Percentiles rank a stretch among this genome's conserved stretches.
Conservation (phyloP, 2,797 vertebrate species). For the Oreochromis grahami region DNA sequence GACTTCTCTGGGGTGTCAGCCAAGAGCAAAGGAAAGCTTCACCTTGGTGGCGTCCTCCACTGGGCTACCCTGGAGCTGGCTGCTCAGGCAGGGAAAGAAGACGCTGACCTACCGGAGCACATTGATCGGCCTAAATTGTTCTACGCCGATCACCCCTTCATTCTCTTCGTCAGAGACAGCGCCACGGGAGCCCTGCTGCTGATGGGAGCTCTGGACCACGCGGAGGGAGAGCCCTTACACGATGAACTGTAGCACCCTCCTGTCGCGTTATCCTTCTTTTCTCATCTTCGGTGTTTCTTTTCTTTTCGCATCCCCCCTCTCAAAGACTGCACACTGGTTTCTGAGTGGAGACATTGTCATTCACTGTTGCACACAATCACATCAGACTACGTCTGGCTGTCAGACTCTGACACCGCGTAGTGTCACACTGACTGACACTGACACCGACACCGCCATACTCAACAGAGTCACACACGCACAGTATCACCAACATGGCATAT, state of each 20-base stretch:
- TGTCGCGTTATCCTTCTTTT: not conserved
- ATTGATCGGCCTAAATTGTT: conserved; percentile 58
- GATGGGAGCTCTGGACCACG: conserved; percentile 67
- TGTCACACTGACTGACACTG: conserved; percentile 53
- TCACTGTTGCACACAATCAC: conserved; percentile 50
- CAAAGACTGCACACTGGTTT: conserved; percentile 22
- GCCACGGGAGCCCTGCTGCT: conserved; percentile 62
- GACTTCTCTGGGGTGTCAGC: conserved; percentile 60
- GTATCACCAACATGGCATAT: conserved; percentile 29
- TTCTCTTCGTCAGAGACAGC: conserved; percentile 63
- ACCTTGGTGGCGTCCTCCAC: conserved; percentile 62
- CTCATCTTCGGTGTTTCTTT: not conserved
- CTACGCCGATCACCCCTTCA: conserved; percentile 69
- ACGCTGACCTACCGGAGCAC: conserved; percentile 12
- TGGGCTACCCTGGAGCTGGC: conserved; percentile 68
- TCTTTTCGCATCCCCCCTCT: not conserved
- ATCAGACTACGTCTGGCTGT: conserved; percentile 50
- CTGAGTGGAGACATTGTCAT: conserved; percentile 57
- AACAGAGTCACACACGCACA: conserved; percentile 16
- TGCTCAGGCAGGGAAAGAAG: conserved; percentile 29
- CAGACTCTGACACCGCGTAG: conserved; percentile 38
- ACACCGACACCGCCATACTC: conserved; percentile 41
- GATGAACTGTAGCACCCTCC: conserved; percentile 60
- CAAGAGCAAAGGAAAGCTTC: conserved; percentile 45
- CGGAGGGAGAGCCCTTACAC: conserved; percentile 54